A percentile compares a stretch with the other conserved stretches of the same genome.
Evolutionary conservation across 2,113 vertebrate genomes (phyloP).

Genomic region (Abramis brama): DNA sequence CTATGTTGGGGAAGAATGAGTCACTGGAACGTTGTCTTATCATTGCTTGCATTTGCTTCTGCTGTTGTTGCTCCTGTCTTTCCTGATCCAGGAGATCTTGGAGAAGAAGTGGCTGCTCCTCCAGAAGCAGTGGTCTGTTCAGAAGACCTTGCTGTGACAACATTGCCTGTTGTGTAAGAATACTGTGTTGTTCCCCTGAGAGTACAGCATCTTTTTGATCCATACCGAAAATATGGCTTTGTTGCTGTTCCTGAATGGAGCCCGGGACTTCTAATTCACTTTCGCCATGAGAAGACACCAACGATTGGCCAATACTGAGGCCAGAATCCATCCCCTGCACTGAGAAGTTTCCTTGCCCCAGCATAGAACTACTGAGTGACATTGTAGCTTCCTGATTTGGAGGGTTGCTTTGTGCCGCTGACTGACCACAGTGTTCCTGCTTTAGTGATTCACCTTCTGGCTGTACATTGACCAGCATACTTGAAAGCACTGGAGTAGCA

Average conservation of each 20-base stretch:
- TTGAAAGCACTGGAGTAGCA: conserved; percentile 87
- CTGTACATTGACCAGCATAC: conserved; percentile 86
- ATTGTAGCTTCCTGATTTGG: conserved; percentile 74
- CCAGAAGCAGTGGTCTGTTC: conserved; percentile 86
- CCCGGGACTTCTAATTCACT: conserved; percentile 69
- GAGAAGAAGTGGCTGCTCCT: conserved; percentile 93
- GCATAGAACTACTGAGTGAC: conserved; percentile 68
- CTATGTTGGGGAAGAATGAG: conserved; percentile 85
- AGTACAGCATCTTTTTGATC: conserved; percentile 71
- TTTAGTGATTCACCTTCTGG: conserved; percentile 77
- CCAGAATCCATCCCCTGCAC: conserved; percentile 72
- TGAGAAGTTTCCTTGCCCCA: conserved; percentile 70
- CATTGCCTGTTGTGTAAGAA: conserved; percentile 75
- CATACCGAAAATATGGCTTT: conserved; percentile 66
- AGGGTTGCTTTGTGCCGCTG: conserved; percentile 74
- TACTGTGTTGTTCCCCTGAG: conserved; percentile 66
- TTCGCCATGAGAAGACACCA: conserved; percentile 79
- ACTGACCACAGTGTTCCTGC: conserved; percentile 69
- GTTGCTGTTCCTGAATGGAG: conserved; percentile 74
- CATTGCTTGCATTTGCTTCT: conserved; percentile 97
- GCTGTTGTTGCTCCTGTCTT: conserved; percentile 95
- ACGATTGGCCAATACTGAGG: conserved; percentile 75
- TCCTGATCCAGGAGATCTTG: conserved; percentile 98
- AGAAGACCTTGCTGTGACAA: conserved; percentile 79
- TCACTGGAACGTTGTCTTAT: conserved; percentile 88